Evolutionary conservation across 2,113 vertebrate genomes (phyloP).

Genomic region (Rhinolophus ferrumequinum): DNA sequence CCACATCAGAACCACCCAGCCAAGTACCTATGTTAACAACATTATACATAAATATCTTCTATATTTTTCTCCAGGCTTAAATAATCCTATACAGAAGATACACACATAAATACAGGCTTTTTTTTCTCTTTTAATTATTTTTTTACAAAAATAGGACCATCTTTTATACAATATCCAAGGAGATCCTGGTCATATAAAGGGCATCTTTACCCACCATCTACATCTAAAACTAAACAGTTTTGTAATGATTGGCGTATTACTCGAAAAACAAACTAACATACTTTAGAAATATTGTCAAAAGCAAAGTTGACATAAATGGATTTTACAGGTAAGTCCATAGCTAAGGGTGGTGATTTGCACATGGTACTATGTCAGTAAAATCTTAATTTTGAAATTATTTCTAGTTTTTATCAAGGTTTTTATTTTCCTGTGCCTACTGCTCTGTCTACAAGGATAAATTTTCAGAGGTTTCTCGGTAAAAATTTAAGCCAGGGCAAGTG

Average conservation of each 20-base stretch:
- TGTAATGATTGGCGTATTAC: background rate
- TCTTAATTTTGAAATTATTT: background rate
- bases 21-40: background rate
- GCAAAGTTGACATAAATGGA: background rate
- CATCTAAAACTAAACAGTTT: background rate
- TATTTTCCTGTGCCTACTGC: background rate
- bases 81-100: background rate
- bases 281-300: constrained; percentile 12
- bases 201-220: background rate
- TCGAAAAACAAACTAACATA: background rate
- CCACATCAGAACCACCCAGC: background rate
- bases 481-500: background rate
- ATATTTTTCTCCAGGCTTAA: background rate
- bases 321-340: background rate
- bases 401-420: background rate
- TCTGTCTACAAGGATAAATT: background rate
- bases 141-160: background rate
- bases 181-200: background rate
- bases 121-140: background rate
- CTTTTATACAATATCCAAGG: background rate
- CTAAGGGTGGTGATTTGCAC: background rate
- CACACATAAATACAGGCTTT: background rate
- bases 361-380: background rate
- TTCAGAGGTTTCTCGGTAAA: background rate
- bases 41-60: background rate